Percentiles rank a stretch among this genome's conserved stretches.
Conservation (phyloP, 2,888 invertebrate genomes). For the Drosophila silvestris region DNA sequence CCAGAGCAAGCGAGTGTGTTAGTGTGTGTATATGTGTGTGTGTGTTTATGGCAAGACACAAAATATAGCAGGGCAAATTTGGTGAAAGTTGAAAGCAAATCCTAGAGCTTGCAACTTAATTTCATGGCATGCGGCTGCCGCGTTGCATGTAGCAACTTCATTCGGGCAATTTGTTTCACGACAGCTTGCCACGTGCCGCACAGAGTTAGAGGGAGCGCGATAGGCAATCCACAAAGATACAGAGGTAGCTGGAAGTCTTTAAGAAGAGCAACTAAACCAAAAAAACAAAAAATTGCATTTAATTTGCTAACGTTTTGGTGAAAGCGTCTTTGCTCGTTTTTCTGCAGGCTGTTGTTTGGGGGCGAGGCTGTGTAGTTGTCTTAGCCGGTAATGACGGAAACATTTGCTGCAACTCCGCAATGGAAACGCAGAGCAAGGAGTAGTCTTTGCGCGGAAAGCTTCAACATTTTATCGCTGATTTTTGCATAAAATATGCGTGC, state of each 20-base stretch:
- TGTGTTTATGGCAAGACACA: slow-evolving; percentile 20
- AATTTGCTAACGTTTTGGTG: slow-evolving; percentile 75
- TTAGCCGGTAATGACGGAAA: slow-evolving; percentile 69
- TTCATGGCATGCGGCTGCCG: slow-evolving; percentile 70
- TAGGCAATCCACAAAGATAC: slow-evolving; percentile 1
- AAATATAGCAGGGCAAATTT: slow-evolving; percentile 59
- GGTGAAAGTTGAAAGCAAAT: slow-evolving; percentile 77
- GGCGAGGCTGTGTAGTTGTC: slow-evolving; percentile 33
- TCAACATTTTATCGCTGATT: slow-evolving; percentile 68
- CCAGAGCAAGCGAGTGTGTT: slow-evolving; percentile 8
- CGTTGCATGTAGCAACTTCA: slow-evolving; percentile 70
- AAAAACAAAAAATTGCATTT: slow-evolving; percentile 67
- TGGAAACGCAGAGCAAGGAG: slow-evolving; percentile 57
- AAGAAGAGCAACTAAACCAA: slow-evolving; percentile 61
- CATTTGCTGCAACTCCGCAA: slow-evolving; percentile 68
- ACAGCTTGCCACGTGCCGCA: slow-evolving; percentile 68
- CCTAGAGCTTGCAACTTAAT: slow-evolving; percentile 79
- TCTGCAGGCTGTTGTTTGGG: slow-evolving; percentile 15
- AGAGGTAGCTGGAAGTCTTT: slow-evolving; percentile 42
- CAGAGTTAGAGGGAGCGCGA: not conserved
- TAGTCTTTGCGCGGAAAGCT: slow-evolving; percentile 24
- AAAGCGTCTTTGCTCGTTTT: slow-evolving; percentile 44
- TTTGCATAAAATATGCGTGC: slow-evolving; percentile 68
- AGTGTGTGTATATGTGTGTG: slow-evolving; percentile 5
- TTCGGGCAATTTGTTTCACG: slow-evolving; percentile 76